Conservation (phyloP, 2,113 vertebrate species). For the Alectura lathami region DNA sequence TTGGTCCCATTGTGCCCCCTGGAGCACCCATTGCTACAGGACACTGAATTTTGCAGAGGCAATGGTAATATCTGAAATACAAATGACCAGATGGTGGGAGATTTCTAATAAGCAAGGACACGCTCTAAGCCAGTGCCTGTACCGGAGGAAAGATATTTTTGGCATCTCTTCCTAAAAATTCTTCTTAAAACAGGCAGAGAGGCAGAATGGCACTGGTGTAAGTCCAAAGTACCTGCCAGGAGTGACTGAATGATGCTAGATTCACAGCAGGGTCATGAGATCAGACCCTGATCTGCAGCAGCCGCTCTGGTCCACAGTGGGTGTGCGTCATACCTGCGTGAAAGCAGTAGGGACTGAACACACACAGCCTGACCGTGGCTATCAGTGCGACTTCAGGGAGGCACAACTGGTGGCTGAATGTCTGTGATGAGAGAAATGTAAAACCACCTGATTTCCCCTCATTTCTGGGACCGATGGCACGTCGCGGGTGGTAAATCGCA, state of each 20-base stretch:
- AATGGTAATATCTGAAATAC: background rate
- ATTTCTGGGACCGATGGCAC: rapidly evolving
- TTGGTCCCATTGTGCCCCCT: background rate
- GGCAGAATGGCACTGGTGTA: background rate
- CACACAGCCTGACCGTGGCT: background rate
- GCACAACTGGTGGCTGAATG: background rate
- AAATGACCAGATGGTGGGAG: background rate
- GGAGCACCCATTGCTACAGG: background rate
- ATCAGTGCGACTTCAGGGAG: background rate
- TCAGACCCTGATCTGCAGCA: background rate
- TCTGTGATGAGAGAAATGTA: background rate
- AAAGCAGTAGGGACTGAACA: background rate
- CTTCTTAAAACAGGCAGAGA: background rate
- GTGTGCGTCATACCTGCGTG: rapidly evolving
- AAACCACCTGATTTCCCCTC: background rate
- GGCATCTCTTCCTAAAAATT: background rate
- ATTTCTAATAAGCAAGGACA: background rate
- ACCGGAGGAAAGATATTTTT: background rate
- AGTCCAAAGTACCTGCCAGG: background rate
- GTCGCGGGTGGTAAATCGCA: background rate
- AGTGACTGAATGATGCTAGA: constrained; percentile 4
- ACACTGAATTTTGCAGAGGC: background rate
- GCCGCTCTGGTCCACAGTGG: background rate
- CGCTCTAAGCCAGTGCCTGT: background rate
- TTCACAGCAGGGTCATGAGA: constrained; percentile 34